These are phyloP conservation scores for Erebia ligea DNA, from an alignment of 2,888 invertebrate species.

Conservation along the genomic window DNA sequence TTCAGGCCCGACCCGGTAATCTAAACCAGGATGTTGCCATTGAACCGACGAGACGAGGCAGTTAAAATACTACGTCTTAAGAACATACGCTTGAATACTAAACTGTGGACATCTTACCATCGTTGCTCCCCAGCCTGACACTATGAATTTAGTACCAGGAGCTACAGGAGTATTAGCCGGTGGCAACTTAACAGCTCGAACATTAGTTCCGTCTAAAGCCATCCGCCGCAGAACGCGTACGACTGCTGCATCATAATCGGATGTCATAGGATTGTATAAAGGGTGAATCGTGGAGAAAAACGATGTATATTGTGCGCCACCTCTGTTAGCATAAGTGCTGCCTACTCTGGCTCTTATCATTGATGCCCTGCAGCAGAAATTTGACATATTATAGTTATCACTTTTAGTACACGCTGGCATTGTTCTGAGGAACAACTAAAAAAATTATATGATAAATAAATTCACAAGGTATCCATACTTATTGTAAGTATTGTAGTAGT, in stretches of 20 bases:
- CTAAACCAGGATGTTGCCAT: too few relatives aligned
- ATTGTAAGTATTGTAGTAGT: too few relatives aligned
- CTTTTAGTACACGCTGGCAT: too few relatives aligned
- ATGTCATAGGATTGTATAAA: constrained; percentile 58
- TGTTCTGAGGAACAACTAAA: too few relatives aligned
- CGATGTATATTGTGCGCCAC: constrained; percentile 65
- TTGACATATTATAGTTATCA: too few relatives aligned
- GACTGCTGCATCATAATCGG: constrained; percentile 74
- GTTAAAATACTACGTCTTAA: too few relatives aligned
- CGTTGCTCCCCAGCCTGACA: constrained; percentile 70
- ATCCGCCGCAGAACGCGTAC: constrained; percentile 60
- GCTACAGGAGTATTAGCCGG: constrained; percentile 45
- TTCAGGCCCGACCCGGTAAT: too few relatives aligned
- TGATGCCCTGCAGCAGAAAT: too few relatives aligned
- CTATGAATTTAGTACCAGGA: constrained; percentile 50
- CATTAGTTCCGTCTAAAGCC: constrained; percentile 53
- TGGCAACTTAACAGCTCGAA: constrained; percentile 52
- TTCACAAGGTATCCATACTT: too few relatives aligned
- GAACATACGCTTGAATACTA: too few relatives aligned
- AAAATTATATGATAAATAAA: too few relatives aligned
- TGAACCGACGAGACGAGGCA: too few relatives aligned
- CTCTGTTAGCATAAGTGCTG: constrained; percentile 57
- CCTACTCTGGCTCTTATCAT: constrained; percentile 56
- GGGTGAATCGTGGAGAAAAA: constrained; percentile 59
- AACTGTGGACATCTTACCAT: constrained; percentile 32